A percentile compares a stretch with the other conserved stretches of the same genome.
Conservation (phyloP, 2,797 vertebrate species). For the Notolepis coatsorum region DNA sequence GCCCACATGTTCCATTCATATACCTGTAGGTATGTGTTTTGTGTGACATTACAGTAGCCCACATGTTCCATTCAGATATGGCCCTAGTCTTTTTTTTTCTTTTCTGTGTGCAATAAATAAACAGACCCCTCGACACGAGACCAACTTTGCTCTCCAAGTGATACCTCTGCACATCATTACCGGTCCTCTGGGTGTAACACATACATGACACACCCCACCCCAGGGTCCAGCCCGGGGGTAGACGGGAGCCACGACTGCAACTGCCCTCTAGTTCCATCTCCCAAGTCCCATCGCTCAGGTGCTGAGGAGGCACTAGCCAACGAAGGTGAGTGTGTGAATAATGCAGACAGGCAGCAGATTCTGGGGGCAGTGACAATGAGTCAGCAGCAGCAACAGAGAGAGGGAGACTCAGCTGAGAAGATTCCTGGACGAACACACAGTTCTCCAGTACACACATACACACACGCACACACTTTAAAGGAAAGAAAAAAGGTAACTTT, state of each 20-base stretch:
- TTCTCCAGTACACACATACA: slow-evolving; percentile 23
- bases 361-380: slow-evolving; percentile 78
- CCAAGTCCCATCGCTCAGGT: slow-evolving; percentile 42
- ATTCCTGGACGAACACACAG: slow-evolving; percentile 51
- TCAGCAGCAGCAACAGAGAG: slow-evolving; percentile 76
- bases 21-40: too few relatives aligned
- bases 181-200: slow-evolving; percentile 16
- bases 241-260: neutral
- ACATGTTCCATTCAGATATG: neutral
- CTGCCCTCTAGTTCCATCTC: slow-evolving; percentile 13
- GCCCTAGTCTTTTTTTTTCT: too few relatives aligned
- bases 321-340: slow-evolving; percentile 78
- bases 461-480: slow-evolving; percentile 6
- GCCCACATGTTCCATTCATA: too few relatives aligned
- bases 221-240: neutral
- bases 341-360: slow-evolving; percentile 81
- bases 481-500: too few relatives aligned
- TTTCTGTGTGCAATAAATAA: neutral
- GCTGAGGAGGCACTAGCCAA: slow-evolving; percentile 75
- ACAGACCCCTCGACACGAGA: neutral
- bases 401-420: slow-evolving; percentile 39
- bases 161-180: neutral
- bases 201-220: neutral
- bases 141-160: neutral
- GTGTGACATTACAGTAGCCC: neutral